Evolutionary conservation across 2,888 invertebrate genomes (phyloP), one percentile per base, ranked within the genome.

Genomic region (Gymnosoma rotundatum): DNA sequence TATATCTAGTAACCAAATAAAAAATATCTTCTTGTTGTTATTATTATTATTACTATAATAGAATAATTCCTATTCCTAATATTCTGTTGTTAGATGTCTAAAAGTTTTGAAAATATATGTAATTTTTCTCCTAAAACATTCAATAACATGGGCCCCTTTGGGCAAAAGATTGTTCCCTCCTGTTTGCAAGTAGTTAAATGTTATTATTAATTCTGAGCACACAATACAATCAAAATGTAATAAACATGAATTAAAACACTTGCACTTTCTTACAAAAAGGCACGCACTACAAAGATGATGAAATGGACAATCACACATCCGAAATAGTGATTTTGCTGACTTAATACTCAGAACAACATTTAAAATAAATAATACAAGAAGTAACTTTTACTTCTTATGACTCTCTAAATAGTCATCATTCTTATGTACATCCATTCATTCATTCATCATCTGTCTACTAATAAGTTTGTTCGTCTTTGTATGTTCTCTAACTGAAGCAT

Each of bases 181-280:
- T 66, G 64, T 20, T 21, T 2, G 18, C 58, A 50, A 32, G 10
- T 56, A 45, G 21, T 67, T 16, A 54, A 67, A 74, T 14, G 18
- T 7, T 61, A 72, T 81, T 81, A 84, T 58, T 63, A 74, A 84
- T 84, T 84, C 81, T 52, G 64, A 36, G 20, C 81, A 73, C 81
- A 84, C 67, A 69, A 50, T 73, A 21, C 54, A 80, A 84, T 80
- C 69, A 58, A 61, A 76, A 73, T 78, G 83, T 67, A 83, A 76
- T 83, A 80, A 75, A 83, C 83, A 79, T 76, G 70, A 79, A 72
- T 84, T 84, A 64, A 73, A 78, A 78, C 83, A 84, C 83, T 84
- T 84, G 73, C 83, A 84, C 83, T 84, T 84, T 84, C 81, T 64
- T 69, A n/a, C 18, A 56, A 18, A 56, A 42, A 52, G 45, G 32